phyloP scores from a whole-genome alignment of 2,888 invertebrate species.

The Ecliptopera silaceata region DNA sequence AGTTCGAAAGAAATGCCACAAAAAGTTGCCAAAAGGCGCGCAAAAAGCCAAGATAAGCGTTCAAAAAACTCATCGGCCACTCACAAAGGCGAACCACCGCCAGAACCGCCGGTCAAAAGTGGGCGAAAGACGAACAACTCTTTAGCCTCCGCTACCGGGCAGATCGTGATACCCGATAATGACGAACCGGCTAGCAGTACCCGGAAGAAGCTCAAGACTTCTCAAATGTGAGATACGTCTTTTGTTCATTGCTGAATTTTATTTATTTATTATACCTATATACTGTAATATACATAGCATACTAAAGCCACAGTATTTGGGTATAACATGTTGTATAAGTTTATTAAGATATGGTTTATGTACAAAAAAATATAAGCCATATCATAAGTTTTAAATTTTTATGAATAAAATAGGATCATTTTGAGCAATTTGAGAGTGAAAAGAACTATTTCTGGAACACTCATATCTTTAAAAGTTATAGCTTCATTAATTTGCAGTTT shows the following conservation, averaged over 20 bases:
- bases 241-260: not conserved
- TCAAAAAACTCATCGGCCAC: conserved; percentile 67
- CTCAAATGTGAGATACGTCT: conserved; percentile 84
- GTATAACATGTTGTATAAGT: no score
- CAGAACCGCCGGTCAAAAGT: conserved; percentile 68
- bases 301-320: no score
- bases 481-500: conserved; percentile 78
- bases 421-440: no score
- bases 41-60: conserved; percentile 64
- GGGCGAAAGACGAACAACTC: conserved; percentile 95
- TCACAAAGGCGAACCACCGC: conserved; percentile 70
- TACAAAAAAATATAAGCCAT: no score
- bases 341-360: no score
- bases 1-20: conserved; percentile 70
- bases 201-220: conserved; percentile 85
- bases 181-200: conserved; percentile 73
- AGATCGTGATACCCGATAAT: conserved; percentile 87
- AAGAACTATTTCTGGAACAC: not conserved
- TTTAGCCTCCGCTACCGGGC: conserved; percentile 91
- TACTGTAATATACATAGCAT: no score
- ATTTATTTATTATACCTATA: no score
- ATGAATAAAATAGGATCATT: no score
- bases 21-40: conserved; percentile 55
- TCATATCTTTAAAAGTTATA: not conserved
- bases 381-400: no score